Percentiles rank a stretch among this genome's conserved stretches.
Conservation (phyloP, 2,888 invertebrate species). For the Xestia c-nigrum region DNA sequence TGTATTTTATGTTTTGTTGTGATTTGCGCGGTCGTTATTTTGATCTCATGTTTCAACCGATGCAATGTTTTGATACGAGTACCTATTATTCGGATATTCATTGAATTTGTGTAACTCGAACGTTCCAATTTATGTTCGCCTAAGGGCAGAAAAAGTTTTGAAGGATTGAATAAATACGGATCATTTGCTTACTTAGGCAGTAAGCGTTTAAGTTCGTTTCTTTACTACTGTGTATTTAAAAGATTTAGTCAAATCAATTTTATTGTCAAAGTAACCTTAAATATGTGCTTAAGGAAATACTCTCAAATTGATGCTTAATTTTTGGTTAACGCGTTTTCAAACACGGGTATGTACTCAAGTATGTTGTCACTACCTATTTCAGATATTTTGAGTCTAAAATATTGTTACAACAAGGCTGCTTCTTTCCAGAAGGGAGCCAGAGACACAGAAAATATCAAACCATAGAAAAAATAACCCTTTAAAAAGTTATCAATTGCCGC, state of each 20-base stretch:
- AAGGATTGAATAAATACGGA: slow-evolving; percentile 53
- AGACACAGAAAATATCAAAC: neutral
- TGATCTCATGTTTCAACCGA: slow-evolving; percentile 55
- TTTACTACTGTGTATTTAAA: slow-evolving; percentile 31
- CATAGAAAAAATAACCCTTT: neutral
- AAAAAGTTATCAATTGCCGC: neutral
- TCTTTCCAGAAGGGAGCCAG: neutral
- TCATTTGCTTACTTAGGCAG: slow-evolving; percentile 39
- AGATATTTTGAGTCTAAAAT: neutral
- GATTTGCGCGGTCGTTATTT: slow-evolving; percentile 65
- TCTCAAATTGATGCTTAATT: neutral
- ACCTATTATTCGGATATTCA: slow-evolving; percentile 23
- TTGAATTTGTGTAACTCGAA: slow-evolving; percentile 18
- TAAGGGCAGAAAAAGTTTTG: slow-evolving; percentile 26
- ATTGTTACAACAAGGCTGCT: neutral
- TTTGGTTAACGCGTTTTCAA: neutral
- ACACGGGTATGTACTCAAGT: neutral
- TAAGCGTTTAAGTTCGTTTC: slow-evolving; percentile 22
- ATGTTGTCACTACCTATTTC: too few species aligned
- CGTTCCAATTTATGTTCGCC: slow-evolving; percentile 11
- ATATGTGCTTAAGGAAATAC: neutral
- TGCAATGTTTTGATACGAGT: slow-evolving; percentile 36
- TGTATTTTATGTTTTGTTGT: slow-evolving; percentile 66
- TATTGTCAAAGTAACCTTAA: neutral
- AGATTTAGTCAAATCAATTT: slow-evolving; percentile 14